Evolutionary conservation across 2,888 invertebrate species (phyloP).

Genomic region (Lutraria lutraria): DNA sequence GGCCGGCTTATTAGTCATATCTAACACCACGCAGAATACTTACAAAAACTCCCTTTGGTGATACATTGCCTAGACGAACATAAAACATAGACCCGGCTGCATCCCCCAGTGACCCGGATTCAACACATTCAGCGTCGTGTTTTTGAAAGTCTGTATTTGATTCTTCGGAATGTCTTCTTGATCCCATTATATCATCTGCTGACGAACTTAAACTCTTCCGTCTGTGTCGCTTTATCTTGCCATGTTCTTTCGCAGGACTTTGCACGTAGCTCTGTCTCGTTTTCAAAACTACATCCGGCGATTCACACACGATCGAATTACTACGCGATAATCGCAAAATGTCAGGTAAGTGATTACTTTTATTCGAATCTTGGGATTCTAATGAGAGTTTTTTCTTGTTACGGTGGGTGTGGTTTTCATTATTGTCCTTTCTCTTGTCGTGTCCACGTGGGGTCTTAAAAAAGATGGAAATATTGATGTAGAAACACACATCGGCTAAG

Average conservation of each 20-base stretch:
- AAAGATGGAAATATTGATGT: not conserved
- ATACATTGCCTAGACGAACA: conserved; percentile 54
- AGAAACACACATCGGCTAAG: too few species aligned
- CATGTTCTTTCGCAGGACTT: conserved; percentile 35
- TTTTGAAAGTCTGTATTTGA: conserved; percentile 17
- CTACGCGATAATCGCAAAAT: conserved; percentile 32
- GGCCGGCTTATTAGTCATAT: too few species aligned
- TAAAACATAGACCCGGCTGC: conserved; percentile 55
- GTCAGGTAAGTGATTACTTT: conserved; percentile 42
- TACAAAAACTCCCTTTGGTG: conserved; percentile 71
- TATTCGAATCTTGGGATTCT: conserved; percentile 15
- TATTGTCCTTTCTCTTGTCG: conserved; percentile 22
- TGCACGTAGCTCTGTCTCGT: conserved; percentile 29
- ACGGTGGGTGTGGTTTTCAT: not conserved
- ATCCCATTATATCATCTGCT: not conserved
- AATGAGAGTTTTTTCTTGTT: conserved; percentile 39
- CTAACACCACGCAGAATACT: conserved; percentile 11
- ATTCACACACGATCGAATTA: conserved; percentile 43
- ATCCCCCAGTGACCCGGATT: conserved; percentile 10
- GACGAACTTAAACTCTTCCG: conserved; percentile 10
- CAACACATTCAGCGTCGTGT: not conserved
- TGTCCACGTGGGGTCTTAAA: conserved; percentile 6
- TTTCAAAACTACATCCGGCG: conserved; percentile 33
- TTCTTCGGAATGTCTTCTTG: conserved; percentile 18
- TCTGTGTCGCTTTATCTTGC: not conserved